Conservation (phyloP, 2,888 invertebrate genomes). For the Aradus depressus region DNA sequence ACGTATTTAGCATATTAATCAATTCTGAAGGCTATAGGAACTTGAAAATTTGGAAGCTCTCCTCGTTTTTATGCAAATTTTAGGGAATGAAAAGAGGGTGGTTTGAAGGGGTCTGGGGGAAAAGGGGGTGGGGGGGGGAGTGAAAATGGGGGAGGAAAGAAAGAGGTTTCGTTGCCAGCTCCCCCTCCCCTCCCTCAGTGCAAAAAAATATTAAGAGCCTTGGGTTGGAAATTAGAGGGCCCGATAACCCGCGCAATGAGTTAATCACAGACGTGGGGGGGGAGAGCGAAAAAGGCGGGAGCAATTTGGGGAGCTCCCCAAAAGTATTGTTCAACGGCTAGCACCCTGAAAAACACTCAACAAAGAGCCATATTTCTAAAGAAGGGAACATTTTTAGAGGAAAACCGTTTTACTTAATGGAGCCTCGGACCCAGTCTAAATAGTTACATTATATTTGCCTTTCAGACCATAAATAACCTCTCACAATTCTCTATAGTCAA, state of each 20-base stretch:
- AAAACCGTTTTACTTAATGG: no score
- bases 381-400: no score
- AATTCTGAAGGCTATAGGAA: constrained; percentile 19
- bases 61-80: constrained; percentile 19
- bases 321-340: no score
- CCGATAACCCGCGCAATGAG: constrained; percentile 27
- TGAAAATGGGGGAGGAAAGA: neutral
- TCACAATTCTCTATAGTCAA: no score
- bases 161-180: neutral
- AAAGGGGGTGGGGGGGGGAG: neutral
- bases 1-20: constrained; percentile 20
- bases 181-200: neutral
- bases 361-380: no score
- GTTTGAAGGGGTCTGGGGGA: constrained; percentile 8
- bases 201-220: constrained; percentile 1
- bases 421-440: no score
- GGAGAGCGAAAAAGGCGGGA: constrained; percentile 1
- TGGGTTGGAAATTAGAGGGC: constrained; percentile 18
- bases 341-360: no score
- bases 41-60: constrained; percentile 18
- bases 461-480: no score
- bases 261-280: constrained; percentile 25
- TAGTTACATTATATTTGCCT: no score
- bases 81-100: no score
- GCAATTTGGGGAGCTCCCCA: constrained; percentile 16